Conservation (phyloP, 2,113 vertebrate genomes). For the Pipa parva region DNA sequence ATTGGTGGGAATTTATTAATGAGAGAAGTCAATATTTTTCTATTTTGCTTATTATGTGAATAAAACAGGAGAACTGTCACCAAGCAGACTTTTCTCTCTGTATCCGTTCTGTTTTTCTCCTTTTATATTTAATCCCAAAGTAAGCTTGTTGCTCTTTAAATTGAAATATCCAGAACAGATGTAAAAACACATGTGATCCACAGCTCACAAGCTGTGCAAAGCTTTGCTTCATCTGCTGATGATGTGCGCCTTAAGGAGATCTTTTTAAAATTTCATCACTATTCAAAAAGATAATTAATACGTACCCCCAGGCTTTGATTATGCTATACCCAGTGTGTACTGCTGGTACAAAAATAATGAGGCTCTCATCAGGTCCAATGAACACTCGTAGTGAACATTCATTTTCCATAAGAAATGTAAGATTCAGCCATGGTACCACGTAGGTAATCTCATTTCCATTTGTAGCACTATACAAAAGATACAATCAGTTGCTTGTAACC, state of each 20-base stretch:
- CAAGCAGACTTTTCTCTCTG: slow-evolving; percentile 37
- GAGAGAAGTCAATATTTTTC: slow-evolving; percentile 7
- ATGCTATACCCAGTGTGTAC: slow-evolving; percentile 87
- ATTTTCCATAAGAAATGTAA: slow-evolving; percentile 86
- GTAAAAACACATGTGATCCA: slow-evolving; percentile 94
- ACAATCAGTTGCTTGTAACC: slow-evolving; percentile 63
- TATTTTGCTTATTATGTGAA: slow-evolving; percentile 17
- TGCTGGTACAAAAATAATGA: slow-evolving; percentile 90
- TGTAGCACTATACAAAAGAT: slow-evolving; percentile 74
- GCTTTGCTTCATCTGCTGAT: slow-evolving; percentile 95
- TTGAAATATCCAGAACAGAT: slow-evolving; percentile 99
- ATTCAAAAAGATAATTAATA: slow-evolving; percentile 99
- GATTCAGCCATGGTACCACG: slow-evolving; percentile 71
- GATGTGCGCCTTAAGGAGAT: slow-evolving; percentile 94
- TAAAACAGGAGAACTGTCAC: slow-evolving; percentile 48
- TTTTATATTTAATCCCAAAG: slow-evolving; percentile 82
- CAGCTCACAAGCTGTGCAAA: slow-evolving; percentile 82
- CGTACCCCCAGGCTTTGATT: slow-evolving; percentile 99
- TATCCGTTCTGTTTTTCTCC: slow-evolving; percentile 32
- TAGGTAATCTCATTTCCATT: slow-evolving; percentile 77
- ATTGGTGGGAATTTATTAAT: slow-evolving; percentile 27
- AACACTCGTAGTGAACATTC: slow-evolving; percentile 80
- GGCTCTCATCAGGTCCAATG: slow-evolving; percentile 85
- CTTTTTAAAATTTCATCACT: slow-evolving; percentile 99
- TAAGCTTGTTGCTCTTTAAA: slow-evolving; percentile 88